Conservation (phyloP, 2,113 vertebrate species). For the Macrotus californicus region DNA sequence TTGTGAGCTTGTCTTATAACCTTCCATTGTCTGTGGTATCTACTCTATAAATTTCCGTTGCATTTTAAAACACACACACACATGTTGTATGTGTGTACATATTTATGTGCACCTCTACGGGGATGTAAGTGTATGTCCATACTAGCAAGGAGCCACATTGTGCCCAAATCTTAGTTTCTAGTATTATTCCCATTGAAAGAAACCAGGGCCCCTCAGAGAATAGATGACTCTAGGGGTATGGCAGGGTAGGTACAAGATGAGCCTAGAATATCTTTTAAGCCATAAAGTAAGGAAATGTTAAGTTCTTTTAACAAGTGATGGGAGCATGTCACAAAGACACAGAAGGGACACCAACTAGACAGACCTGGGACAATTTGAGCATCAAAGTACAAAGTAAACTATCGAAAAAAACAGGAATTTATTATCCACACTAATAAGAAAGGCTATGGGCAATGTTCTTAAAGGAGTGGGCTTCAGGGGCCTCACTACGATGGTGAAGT, state of each 20-base stretch:
- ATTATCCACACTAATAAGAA: background rate
- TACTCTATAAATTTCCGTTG: background rate
- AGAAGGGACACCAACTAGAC: background rate
- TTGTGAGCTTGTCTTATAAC: background rate
- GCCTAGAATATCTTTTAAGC: background rate
- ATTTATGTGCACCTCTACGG: background rate
- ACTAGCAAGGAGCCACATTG: background rate
- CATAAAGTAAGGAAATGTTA: background rate
- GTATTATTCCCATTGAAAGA: background rate
- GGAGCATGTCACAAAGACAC: background rate
- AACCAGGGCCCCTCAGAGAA: background rate
- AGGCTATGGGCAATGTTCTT: background rate
- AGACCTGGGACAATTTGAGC: background rate
- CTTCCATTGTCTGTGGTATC: background rate
- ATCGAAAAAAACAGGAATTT: background rate
- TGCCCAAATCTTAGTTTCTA: background rate
- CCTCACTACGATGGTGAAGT: background rate
- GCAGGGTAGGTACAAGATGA: background rate
- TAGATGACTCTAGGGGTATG: background rate
- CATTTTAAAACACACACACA: background rate
- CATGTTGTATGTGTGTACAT: background rate
- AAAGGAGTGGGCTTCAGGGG: background rate
- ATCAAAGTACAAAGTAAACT: background rate
- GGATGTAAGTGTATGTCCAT: no score
- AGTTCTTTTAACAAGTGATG: background rate